phyloP scores from a whole-genome alignment of 1,140 invertebrate species.

The Mycetomoellerius zeteki region DNA sequence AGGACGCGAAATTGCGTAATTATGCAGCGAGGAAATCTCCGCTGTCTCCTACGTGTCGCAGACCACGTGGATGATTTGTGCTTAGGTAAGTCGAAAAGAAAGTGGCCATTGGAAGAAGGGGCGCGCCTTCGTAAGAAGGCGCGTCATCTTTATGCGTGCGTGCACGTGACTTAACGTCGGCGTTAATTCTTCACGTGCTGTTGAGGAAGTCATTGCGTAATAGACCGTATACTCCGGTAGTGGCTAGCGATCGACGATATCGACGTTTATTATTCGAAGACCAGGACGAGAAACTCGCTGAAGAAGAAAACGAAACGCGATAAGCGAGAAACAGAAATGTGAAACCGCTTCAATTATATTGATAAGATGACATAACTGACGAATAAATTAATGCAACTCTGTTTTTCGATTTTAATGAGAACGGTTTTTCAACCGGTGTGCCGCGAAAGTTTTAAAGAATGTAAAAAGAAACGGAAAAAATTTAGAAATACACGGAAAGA shows the following conservation, averaged over 20 bases:
- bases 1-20: slow-evolving; percentile 61
- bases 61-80: slow-evolving; percentile 78
- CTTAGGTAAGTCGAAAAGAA: slow-evolving; percentile 82
- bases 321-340: neutral
- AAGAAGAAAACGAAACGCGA: neutral
- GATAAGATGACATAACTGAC: no score
- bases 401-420: no score
- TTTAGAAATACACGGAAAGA: no score
- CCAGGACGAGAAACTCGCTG: neutral
- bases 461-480: no score
- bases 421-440: no score
- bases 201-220: slow-evolving; percentile 74
- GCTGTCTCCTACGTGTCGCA: slow-evolving; percentile 74
- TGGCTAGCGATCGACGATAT: slow-evolving; percentile 3
- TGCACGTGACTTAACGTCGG: slow-evolving; percentile 75
- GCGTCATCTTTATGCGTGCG: slow-evolving; percentile 40
- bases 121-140: slow-evolving; percentile 73
- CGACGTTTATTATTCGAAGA: neutral
- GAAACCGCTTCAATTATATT: neutral
- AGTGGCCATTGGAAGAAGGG: slow-evolving; percentile 79
- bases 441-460: no score
- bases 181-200: slow-evolving; percentile 75
- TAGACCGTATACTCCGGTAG: slow-evolving; percentile 70
- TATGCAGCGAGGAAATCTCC: slow-evolving; percentile 5
- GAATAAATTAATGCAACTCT: no score